Base-by-base conservation (phyloP, 1,140 invertebrate genomes). In the Daktulosphaira vitifoliae region DNA sequence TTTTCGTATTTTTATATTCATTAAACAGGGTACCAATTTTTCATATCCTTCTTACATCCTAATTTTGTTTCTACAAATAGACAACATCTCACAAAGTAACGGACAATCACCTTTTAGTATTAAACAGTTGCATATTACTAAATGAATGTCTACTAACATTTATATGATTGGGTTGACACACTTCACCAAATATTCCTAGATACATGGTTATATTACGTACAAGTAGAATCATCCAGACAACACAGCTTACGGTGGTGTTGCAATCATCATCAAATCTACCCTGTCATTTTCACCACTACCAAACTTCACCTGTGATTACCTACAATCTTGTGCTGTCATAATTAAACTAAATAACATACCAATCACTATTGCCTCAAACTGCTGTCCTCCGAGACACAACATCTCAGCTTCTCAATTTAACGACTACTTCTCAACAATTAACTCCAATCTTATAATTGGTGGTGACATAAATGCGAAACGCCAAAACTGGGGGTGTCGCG, bases 111-210 rank as follows among this genome's bases (percentile, higher is more conserved):
- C n/a, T n/a, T n/a, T n/a, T n/a, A n/a, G n/a, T n/a, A n/a, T n/a
- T n/a, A n/a, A n/a, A n/a, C n/a, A n/a, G n/a, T n/a, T n/a, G n/a
- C n/a, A n/a, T n/a, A n/a, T n/a, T n/a, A n/a, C n/a, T n/a, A n/a
- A n/a, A n/a, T n/a, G n/a, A n/a, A n/a, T n/a, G n/a, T n/a, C n/a
- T n/a, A n/a, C n/a, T n/a, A n/a, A n/a, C n/a, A n/a, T n/a, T n/a
- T n/a, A n/a, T n/a, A n/a, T n/a, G n/a, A n/a, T n/a, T n/a, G n/a
- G n/a, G n/a, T n/a, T n/a, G n/a, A 51, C 65, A 20, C 67, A 69
- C n/a, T 67, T 70, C 23, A 71, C 68, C 4, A 25, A 65, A n/a
- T 68, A 56, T 59, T 29, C 29, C 11, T 65, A 69, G 25, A 67
- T 71, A 9, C 37, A 33, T 22, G 42, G 42, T 44, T 66, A 54